These are phyloP conservation scores for Autographa pulchrina DNA, from an alignment of 2,888 invertebrate genomes.

Conservation along the genomic window DNA sequence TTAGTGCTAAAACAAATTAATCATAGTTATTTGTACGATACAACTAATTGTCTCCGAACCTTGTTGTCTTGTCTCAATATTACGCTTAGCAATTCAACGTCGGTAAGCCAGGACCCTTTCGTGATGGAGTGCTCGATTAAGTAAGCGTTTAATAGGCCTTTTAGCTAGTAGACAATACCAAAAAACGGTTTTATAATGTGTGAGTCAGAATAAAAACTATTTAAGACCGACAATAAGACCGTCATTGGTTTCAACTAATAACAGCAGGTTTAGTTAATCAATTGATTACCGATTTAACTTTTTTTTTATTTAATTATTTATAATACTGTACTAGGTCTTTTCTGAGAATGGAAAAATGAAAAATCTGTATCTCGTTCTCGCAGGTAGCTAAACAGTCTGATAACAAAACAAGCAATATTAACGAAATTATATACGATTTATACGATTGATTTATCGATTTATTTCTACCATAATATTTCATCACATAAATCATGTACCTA, in stretches of 20 bases:
- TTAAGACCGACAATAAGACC: slow-evolving; percentile 5
- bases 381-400: no score
- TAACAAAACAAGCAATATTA: no score
- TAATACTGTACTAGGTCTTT: no score
- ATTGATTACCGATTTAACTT: no score
- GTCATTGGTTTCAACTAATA: no score
- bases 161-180: slow-evolving; percentile 8
- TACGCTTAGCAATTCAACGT: slow-evolving; percentile 31
- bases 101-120: slow-evolving; percentile 26
- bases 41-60: slow-evolving; percentile 15
- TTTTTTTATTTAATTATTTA: no score
- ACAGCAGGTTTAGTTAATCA: no score
- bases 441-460: no score
- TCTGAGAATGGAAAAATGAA: no score
- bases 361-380: no score
- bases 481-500: slow-evolving; percentile 8
- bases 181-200: background rate
- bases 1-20: slow-evolving; percentile 12
- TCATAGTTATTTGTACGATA: slow-evolving; percentile 21
- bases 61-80: slow-evolving; percentile 16
- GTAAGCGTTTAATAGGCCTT: slow-evolving; percentile 32
- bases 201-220: slow-evolving; percentile 13
- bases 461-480: background rate
- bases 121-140: slow-evolving; percentile 31
- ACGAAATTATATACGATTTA: no score